A percentile compares a stretch with the other conserved stretches of the same genome.
Conservation (phyloP, 2,797 vertebrate species). For the Pangasius sanitwongsei region DNA sequence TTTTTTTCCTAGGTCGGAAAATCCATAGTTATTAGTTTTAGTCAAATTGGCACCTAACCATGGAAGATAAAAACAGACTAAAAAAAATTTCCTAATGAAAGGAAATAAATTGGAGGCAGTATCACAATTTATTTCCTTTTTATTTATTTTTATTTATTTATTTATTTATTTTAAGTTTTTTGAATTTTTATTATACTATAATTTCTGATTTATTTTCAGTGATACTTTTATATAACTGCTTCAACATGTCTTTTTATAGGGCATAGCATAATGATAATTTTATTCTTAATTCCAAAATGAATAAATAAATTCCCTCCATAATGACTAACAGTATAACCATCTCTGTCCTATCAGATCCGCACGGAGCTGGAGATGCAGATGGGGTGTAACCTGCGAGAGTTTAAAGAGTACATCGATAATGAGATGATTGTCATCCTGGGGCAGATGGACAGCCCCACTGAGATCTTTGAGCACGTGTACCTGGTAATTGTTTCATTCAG, state of each 20-base stretch:
- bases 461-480: conserved; percentile 97
- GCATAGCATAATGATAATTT: background rate
- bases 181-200: background rate
- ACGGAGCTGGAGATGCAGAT: conserved; percentile 98
- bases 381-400: conserved; percentile 94
- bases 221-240: background rate
- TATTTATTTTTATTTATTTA: background rate
- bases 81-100: background rate
- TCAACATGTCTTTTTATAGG: background rate
- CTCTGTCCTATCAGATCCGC: conserved; percentile 79
- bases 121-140: background rate
- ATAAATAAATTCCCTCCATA: background rate
- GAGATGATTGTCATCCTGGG: conserved; percentile 98
- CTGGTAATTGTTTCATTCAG: conserved; percentile 77
- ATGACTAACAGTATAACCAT: too few species aligned
- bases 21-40: background rate
- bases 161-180: background rate
- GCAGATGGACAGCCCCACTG: conserved; percentile 97
- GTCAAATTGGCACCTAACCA: background rate
- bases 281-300: background rate
- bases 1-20: background rate
- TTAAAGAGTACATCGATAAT: conserved; percentile 98
- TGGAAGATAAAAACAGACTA: background rate
- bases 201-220: background rate
- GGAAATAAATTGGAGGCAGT: background rate